Conservation (phyloP, 2,113 vertebrate species). For the Podarcis raffonei region DNA sequence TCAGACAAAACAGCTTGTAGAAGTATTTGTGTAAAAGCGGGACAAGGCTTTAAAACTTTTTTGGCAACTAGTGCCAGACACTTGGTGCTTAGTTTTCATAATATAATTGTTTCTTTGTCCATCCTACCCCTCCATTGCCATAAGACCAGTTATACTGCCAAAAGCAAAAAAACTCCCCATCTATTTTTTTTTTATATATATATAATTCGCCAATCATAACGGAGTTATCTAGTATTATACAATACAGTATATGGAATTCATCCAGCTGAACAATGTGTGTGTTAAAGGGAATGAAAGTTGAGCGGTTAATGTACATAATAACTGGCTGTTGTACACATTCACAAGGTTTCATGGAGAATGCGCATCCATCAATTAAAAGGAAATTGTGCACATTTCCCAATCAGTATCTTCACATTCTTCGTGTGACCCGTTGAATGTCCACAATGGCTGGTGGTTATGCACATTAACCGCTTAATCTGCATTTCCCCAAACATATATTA, state of each 20-base stretch:
- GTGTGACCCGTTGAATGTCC: no score
- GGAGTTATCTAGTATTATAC: neutral
- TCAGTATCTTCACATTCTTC: no score
- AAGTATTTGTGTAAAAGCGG: slow-evolving; percentile 19
- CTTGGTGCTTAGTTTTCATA: neutral
- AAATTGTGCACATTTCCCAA: no score
- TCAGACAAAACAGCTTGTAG: slow-evolving; percentile 10
- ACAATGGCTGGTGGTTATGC: no score
- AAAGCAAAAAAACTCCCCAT: neutral
- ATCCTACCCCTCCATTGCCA: neutral
- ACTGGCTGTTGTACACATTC: no score
- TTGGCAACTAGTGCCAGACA: slow-evolving; percentile 29
- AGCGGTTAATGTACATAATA: no score
- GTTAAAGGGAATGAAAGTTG: no score
- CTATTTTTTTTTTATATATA: neutral
- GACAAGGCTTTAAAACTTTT: slow-evolving; percentile 10
- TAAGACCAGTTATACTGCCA: slow-evolving; percentile 13
- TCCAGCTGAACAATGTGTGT: neutral
- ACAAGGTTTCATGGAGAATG: no score
- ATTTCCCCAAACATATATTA: no score
- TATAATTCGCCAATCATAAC: neutral
- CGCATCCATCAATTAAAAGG: no score
- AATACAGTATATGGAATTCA: slow-evolving; percentile 7
- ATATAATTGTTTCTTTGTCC: slow-evolving; percentile 25
- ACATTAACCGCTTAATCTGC: no score